A percentile compares a stretch with the other conserved stretches of the same genome.
Evolutionary conservation across 2,113 vertebrate genomes (phyloP).

Genomic region (Oreochromis aureus): DNA sequence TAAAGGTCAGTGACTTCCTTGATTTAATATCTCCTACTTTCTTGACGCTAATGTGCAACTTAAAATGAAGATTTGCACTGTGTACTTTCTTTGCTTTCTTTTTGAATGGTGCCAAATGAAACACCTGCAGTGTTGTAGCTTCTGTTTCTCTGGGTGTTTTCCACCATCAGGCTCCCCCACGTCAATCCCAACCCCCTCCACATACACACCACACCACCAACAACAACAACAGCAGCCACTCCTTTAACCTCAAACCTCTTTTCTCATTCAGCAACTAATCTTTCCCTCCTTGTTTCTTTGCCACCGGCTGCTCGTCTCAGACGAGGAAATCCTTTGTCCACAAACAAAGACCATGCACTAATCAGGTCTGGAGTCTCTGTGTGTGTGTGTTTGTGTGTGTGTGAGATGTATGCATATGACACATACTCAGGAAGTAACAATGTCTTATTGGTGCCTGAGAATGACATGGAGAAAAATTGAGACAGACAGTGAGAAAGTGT

Average conservation of each 20-base stretch:
- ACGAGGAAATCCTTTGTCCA: slow-evolving; percentile 58
- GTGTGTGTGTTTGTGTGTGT: neutral
- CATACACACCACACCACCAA: neutral
- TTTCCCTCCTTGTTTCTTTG: slow-evolving; percentile 15
- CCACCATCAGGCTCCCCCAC: neutral
- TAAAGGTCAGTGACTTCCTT: neutral
- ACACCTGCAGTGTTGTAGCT: neutral
- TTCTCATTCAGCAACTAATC: slow-evolving; percentile 19
- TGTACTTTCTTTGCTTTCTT: neutral
- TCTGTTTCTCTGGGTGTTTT: neutral
- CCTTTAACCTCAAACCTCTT: neutral
- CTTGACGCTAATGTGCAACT: neutral
- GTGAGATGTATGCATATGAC: slow-evolving; percentile 1
- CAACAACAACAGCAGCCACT: neutral
- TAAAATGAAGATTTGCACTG: neutral
- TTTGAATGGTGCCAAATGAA: neutral
- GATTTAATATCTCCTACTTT: neutral
- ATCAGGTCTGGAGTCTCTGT: slow-evolving; percentile 33
- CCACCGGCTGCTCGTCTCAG: slow-evolving; percentile 44
- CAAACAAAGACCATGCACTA: slow-evolving; percentile 47
- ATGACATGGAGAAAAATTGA: neutral
- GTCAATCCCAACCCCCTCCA: neutral
- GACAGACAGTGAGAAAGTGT: slow-evolving; percentile 3
- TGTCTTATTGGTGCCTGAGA: slow-evolving; percentile 16
- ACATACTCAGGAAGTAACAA: slow-evolving; percentile 22